phyloP scores from a whole-genome alignment of 1,140 invertebrate species.

The Mesaphorura yosii region DNA sequence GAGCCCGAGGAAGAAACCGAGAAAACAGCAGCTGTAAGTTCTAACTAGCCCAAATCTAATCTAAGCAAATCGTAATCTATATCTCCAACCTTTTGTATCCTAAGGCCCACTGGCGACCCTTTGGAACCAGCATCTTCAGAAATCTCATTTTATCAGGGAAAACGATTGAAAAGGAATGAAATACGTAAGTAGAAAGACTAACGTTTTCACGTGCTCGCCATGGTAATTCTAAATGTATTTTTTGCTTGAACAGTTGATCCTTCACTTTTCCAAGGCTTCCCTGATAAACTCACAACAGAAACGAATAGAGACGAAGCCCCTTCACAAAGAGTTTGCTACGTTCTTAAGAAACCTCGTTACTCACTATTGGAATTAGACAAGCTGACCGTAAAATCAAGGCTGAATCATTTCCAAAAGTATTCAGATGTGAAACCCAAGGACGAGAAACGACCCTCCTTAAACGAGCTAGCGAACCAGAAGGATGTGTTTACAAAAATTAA shows the following conservation, averaged over 20 bases:
- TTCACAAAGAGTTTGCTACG: no score
- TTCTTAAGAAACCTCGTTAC: slow-evolving; percentile 32
- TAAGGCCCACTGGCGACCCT: slow-evolving; percentile 50
- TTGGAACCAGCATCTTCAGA: slow-evolving; percentile 45
- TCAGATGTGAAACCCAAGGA: slow-evolving; percentile 77
- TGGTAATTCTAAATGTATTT: no score
- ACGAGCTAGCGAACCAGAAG: slow-evolving; percentile 79
- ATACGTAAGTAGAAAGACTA: slow-evolving; percentile 20
- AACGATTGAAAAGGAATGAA: slow-evolving; percentile 23
- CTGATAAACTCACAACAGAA: slow-evolving; percentile 7
- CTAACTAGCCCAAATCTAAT: neutral
- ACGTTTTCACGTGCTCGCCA: slow-evolving; percentile 15
- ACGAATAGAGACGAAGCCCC: slow-evolving; percentile 12
- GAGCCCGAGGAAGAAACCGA: slow-evolving; percentile 59
- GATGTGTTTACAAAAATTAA: slow-evolving; percentile 77
- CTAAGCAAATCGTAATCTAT: neutral
- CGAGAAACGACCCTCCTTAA: slow-evolving; percentile 65
- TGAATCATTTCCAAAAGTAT: slow-evolving; percentile 75
- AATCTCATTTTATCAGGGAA: slow-evolving; percentile 31
- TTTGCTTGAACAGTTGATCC: slow-evolving; percentile 18
- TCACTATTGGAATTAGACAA: slow-evolving; percentile 42
- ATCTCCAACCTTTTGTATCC: neutral
- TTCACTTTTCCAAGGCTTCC: slow-evolving; percentile 21
- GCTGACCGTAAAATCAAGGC: slow-evolving; percentile 47
- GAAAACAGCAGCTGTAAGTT: slow-evolving; percentile 59